phyloP scores from a whole-genome alignment of 2,797 vertebrate species.

The Squalus acanthias region DNA sequence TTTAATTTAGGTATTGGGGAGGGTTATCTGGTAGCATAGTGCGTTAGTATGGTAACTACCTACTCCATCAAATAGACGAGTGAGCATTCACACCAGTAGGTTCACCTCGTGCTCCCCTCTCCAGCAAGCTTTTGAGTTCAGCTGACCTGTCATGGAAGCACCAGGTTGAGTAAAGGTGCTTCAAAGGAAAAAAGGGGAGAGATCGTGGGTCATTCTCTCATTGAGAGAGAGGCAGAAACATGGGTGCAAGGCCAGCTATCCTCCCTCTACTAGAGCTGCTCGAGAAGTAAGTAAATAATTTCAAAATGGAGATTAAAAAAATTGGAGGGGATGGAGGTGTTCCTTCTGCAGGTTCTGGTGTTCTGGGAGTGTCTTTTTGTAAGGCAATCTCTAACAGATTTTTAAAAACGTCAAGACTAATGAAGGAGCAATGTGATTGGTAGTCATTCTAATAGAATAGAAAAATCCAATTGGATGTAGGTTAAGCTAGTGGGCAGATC shows the following conservation, averaged over 20 bases:
- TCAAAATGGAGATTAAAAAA: neutral
- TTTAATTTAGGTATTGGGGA: neutral
- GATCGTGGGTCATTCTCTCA: neutral
- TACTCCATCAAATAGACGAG: neutral
- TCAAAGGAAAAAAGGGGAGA: neutral
- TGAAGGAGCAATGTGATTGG: neutral
- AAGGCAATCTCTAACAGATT: neutral
- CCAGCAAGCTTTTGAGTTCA: neutral
- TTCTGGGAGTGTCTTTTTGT: neutral
- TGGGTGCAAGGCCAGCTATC: neutral
- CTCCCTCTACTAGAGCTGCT: neutral
- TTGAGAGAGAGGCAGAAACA: neutral
- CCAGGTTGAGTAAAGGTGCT: neutral
- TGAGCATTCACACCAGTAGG: neutral
- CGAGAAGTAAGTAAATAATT: neutral
- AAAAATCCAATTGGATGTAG: neutral
- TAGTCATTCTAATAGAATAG: neutral
- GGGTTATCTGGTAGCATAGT: neutral
- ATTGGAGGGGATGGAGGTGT: neutral
- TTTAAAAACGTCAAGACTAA: neutral
- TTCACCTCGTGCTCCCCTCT: neutral
- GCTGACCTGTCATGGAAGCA: neutral
- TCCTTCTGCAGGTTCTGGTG: neutral
- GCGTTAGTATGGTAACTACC: constrained; percentile 11
- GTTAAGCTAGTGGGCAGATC: neutral